Base-by-base conservation (phyloP, 2,888 invertebrate species). In the Hirtodrosophila duncani region DNA sequence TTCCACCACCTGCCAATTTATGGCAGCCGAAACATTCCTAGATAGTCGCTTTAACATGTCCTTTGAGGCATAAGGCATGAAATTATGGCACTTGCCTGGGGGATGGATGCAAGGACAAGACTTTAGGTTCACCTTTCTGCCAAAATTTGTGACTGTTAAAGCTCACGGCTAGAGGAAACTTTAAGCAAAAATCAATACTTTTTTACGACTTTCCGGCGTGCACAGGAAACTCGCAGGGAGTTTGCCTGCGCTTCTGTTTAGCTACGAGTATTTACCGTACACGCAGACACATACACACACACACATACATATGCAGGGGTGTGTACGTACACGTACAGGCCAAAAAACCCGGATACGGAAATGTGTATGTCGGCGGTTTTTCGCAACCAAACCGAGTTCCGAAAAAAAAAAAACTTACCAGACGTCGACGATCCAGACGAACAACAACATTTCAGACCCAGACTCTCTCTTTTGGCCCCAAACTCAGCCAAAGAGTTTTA, bases 371-470 rank as follows among this genome's bases (percentile, higher is more conserved):
- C 21, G 17, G 11, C n/a, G n/a, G n/a, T n/a, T n/a, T n/a, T n/a
- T n/a, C n/a, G n/a, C n/a, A n/a, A n/a, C n/a, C n/a, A n/a, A n/a
- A n/a, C n/a, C n/a, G n/a, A n/a, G n/a, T n/a, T n/a, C n/a, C n/a
- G n/a, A n/a, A n/a, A n/a, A n/a, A n/a, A n/a, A n/a, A n/a, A 14
- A 68, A 70, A 70, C 56, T 72, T 72, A 36, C 60, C 72, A 74
- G 71, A 72, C 74, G 59, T 48, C 63, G 56, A 23, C 51, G 71
- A n/a, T n/a, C 66, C 59, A 67, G 69, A 67, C 70, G 37, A 48
- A 36, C 41, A 36, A 31, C n/a, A n/a, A n/a, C n/a, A n/a, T n/a
- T n/a, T n/a, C n/a, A n/a, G n/a, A n/a, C n/a, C n/a, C n/a, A n/a
- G n/a, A n/a, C n/a, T n/a, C n/a, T n/a, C n/a, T n/a, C n/a, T n/a